Evolutionary conservation across 2,888 invertebrate genomes (phyloP), one percentile per base, ranked within the genome.

Genomic region (Callyntrura guangdongensis): DNA sequence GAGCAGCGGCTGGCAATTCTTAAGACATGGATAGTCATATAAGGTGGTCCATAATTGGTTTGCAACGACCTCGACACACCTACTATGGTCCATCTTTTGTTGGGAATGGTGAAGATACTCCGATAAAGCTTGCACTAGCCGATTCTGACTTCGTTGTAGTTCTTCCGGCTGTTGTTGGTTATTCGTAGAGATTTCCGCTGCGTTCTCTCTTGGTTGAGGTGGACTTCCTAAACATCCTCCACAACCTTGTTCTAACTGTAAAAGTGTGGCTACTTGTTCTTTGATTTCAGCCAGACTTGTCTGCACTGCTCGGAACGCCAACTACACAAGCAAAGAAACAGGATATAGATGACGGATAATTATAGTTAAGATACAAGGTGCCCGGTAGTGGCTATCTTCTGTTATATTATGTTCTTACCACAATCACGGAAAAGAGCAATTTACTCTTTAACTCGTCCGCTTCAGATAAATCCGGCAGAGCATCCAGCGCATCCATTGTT

Each of bases 391-490:
- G n/a, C n/a, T n/a, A n/a, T n/a, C n/a, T n/a, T n/a, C n/a, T n/a
- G n/a, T n/a, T n/a, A n/a, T n/a, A n/a, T n/a, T n/a, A n/a, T n/a
- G n/a, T 27, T 36, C 25, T 97, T 95, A 99, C 99, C 95, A 99
- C 99, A 94, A 98, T 97, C 90, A 99, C 98, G 90, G 99, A 99
- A 95, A 99, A 99, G 93, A 99, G 96, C 93, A 99, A 98, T 96
- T 99, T 99, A 94, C 97, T 97, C 95, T 99, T 99, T 93, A 99
- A 96, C 94, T 98, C 98, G 91, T 97, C 97, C 14, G 98, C 97
- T 93, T 98, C 97, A 86, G 96, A 96, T 88, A 99, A 96, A 92
- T 97, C 97, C 11, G 97, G 97, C 90, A 99, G 95, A 47, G 96
- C 96, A 94, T 98, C 97, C 91, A 99, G 95, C 11, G 98, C 97